Conservation (phyloP, 2,888 invertebrate genomes). For the Magallana nippona region DNA sequence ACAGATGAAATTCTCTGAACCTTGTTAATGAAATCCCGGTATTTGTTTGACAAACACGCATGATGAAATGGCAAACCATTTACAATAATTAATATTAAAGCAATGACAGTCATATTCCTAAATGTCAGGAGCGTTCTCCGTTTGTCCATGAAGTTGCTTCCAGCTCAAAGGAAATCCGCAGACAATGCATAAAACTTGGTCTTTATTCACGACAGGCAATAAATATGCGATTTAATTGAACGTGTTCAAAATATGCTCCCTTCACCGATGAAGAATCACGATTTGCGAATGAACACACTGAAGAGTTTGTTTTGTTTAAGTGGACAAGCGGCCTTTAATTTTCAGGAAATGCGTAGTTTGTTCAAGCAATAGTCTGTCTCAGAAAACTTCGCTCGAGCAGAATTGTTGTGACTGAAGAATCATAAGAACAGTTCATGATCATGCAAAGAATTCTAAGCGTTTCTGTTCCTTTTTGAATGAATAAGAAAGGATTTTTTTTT, state of each 20-base stretch:
- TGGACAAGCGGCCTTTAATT: no score
- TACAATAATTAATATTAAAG: neutral
- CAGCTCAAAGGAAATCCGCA: neutral
- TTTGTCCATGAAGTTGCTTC: neutral
- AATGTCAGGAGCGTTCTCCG: neutral
- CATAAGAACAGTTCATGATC: no score
- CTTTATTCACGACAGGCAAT: neutral
- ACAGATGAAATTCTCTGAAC: no score
- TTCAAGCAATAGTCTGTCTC: no score
- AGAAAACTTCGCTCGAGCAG: no score
- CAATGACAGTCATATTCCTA: neutral
- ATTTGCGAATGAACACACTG: neutral
- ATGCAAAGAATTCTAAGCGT: no score
- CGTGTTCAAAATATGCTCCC: neutral
- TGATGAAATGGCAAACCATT: slow-evolving; percentile 10
- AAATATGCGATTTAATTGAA: neutral
- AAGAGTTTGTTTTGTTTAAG: no score
- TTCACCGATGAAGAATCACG: neutral
- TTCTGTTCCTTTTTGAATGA: no score
- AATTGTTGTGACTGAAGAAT: no score
- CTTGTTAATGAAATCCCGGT: no score
- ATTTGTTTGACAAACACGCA: neutral
- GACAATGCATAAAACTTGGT: neutral
- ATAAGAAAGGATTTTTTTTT: no score
- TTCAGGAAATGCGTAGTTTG: no score